Evolutionary conservation across 2,113 vertebrate species (phyloP), one percentile per base, ranked within the genome.

Genomic region (Passer domesticus): DNA sequence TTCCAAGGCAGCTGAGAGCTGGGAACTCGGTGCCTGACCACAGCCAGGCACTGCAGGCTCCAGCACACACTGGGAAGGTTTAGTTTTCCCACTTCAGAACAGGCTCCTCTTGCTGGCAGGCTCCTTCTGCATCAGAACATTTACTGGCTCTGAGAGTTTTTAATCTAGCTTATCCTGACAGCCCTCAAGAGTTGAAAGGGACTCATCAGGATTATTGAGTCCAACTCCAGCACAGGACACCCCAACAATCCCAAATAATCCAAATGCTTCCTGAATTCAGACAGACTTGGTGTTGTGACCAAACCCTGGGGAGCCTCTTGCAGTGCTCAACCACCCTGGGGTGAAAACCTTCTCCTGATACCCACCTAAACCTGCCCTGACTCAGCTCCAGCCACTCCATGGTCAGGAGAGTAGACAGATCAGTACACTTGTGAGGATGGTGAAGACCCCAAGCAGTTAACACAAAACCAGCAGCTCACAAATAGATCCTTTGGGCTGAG

Each of bases 11-110:
- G 85, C 41, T 11, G 52, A 90, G 90, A 78, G 56, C 85, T 87
- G 80, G 93, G 91, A 90, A 86, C 70, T 9, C 33, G 27, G 85
- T 22, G 69, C 84, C 75, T 92, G 82, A 78, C 33, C 75, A 43
- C 63, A 92, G 82, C 72, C 90, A 93, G 83, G 80, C 69, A 47
- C 89, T 31, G 86, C 73, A 90, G 75, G 79, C 75, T 92, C 64
- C 53, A 67, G 23, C 1, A 68, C 24, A 58, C 43, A 19, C 73
- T 41, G 39, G 59, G 35, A 19, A 91, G 46, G 47, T 59, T 77
- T 6, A 33, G 30, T n/a, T 87, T 75, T 60, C 22, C 3, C 80
- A 66, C 83, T 72, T 92, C 56, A 74, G 53, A 76, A 66, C 53
- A 17, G 82, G 53, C 27, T 73, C 35, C 28, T 83, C 55, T 87